A percentile compares a stretch with the other conserved stretches of the same genome.
phyloP scores from a whole-genome alignment of 2,888 invertebrate genomes.

The Microctonus brassicae region DNA sequence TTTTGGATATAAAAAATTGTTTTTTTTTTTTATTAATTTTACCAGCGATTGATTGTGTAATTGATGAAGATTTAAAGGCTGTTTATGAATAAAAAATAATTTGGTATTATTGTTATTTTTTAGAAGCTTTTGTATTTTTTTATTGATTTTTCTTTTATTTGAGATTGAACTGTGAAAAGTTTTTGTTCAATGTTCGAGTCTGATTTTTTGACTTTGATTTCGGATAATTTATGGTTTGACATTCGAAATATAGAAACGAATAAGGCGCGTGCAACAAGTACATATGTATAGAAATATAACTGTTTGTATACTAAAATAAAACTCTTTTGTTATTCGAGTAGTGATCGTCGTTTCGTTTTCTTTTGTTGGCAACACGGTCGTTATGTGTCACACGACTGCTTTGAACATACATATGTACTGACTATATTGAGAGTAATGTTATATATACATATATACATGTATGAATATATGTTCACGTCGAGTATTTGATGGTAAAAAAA shows the following conservation, averaged over 20 bases:
- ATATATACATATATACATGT: neutral
- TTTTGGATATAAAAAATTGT: no score
- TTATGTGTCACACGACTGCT: constrained; percentile 7
- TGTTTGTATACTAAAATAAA: neutral
- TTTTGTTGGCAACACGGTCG: constrained; percentile 22
- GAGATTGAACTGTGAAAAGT: constrained; percentile 24
- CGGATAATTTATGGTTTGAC: neutral
- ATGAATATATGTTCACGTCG: neutral
- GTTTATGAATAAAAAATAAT: neutral
- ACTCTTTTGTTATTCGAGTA: constrained; percentile 47
- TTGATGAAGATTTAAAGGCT: no score
- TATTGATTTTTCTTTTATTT: neutral
- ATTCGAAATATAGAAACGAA: constrained; percentile 19
- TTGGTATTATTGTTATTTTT: neutral
- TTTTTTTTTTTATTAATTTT: no score
- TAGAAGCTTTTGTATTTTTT: neutral
- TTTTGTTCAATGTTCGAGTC: neutral
- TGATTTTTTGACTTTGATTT: neutral
- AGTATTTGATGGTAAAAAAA: neutral
- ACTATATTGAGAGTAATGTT: neutral
- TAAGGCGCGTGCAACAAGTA: constrained; percentile 47
- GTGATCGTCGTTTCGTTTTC: constrained; percentile 34
- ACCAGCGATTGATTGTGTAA: no score
- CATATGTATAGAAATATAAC: no score
- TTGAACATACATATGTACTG: neutral